Conservation (phyloP, 2,797 vertebrate genomes). For the Sebastiscus tertius region DNA sequence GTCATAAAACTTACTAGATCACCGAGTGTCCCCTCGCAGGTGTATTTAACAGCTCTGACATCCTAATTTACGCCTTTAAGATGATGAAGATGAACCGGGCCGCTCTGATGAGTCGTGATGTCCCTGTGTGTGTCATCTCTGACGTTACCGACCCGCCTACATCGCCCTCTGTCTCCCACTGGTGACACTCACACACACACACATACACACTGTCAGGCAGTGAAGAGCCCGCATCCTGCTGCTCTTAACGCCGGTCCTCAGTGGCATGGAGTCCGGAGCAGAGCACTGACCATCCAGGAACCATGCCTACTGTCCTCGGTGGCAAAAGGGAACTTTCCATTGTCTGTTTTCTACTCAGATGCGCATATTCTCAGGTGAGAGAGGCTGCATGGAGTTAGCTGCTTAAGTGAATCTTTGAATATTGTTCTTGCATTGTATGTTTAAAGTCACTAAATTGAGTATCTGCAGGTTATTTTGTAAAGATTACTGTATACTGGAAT, state of each 20-base stretch:
- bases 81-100: background rate
- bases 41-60: background rate
- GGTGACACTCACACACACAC: conserved; percentile 3
- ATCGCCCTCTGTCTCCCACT: conserved; percentile 39
- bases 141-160: conserved; percentile 73
- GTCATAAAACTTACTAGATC: background rate
- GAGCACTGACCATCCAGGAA: conserved; percentile 71
- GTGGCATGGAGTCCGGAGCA: conserved; percentile 75
- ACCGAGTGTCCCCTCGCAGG: background rate
- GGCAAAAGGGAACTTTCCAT: conserved; percentile 79
- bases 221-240: conserved; percentile 36
- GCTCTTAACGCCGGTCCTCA: conserved; percentile 35
- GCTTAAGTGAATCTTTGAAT: background rate
- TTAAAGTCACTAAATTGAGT: background rate
- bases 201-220: conserved; percentile 7
- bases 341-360: conserved; percentile 76
- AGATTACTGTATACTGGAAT: background rate
- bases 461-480: background rate
- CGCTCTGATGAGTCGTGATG: conserved; percentile 68
- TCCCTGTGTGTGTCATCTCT: conserved; percentile 66
- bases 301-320: conserved; percentile 79
- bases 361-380: conserved; percentile 82
- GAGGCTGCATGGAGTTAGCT: conserved; percentile 4
- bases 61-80: background rate
- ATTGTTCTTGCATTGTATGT: background rate